Evolutionary conservation across 2,888 invertebrate species (phyloP).

Genomic region (Hypomecis atomaria): DNA sequence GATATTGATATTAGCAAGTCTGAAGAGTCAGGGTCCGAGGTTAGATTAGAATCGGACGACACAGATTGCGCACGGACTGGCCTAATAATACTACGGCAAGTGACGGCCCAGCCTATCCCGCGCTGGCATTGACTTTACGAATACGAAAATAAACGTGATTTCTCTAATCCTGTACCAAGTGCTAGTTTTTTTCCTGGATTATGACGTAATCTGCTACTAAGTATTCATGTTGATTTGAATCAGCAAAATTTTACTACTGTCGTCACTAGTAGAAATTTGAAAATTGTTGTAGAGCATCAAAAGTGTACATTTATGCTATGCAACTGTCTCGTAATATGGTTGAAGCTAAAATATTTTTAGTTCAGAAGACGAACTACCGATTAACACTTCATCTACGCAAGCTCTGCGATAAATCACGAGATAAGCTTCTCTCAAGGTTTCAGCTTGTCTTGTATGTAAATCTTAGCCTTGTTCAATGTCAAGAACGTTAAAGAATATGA

Average conservation of each 20-base stretch:
- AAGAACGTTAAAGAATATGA: neutral
- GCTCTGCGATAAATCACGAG: conserved; percentile 16
- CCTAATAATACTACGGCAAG: conserved; percentile 55
- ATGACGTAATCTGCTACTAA: conserved; percentile 47
- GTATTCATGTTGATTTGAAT: conserved; percentile 30
- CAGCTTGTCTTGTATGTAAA: conserved; percentile 16
- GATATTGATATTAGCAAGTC: conserved; percentile 19
- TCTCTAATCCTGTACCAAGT: conserved; percentile 58
- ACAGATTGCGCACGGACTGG: conserved; percentile 44
- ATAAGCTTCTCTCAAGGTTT: conserved; percentile 26
- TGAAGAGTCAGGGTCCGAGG: conserved; percentile 31
- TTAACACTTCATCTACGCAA: conserved; percentile 9
- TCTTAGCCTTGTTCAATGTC: conserved; percentile 17
- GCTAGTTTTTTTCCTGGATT: conserved; percentile 53
- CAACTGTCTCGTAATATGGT: neutral
- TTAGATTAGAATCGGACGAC: conserved; percentile 40
- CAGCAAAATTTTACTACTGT: conserved; percentile 1
- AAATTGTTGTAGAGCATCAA: too few relatives aligned
- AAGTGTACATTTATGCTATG: too few relatives aligned
- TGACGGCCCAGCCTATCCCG: conserved; percentile 52
- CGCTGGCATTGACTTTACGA: conserved; percentile 68
- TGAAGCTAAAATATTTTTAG: conserved; percentile 1
- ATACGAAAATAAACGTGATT: conserved; percentile 72
- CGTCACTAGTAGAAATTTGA: too few relatives aligned
- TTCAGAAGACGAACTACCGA: conserved; percentile 8